Evolutionary conservation across 2,797 vertebrate genomes (phyloP).

Genomic region (Cygnus olor): DNA sequence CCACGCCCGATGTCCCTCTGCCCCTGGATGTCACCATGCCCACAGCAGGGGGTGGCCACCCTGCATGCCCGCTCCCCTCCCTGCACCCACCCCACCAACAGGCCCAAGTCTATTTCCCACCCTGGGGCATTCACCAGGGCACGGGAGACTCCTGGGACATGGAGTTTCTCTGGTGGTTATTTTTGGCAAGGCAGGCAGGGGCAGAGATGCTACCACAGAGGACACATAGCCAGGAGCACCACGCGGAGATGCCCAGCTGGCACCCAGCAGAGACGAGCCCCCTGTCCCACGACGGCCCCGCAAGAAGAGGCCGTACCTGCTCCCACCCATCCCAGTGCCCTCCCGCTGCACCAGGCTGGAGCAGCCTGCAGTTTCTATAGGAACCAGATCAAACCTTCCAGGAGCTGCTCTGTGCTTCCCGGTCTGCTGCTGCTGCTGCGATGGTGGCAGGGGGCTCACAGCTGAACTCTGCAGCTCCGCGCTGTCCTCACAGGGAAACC

Average conservation of each 20-base stretch:
- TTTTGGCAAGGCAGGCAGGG: not conserved
- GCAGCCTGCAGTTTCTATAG: conserved; percentile 35
- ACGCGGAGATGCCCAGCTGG: too few relatives aligned
- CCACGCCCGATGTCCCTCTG: not conserved
- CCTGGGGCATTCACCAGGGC: rapidly evolving
- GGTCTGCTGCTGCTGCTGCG: not conserved
- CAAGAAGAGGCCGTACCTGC: rapidly evolving
- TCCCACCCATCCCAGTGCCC: not conserved
- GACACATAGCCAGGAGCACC: rapidly evolving
- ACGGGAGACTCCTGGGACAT: not conserved
- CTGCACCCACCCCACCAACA: too few relatives aligned
- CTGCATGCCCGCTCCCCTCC: not conserved
- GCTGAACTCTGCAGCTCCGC: not conserved
- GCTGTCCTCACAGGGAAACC: not conserved
- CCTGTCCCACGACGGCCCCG: not conserved
- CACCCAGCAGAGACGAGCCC: rapidly evolving
- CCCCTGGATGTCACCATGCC: not conserved
- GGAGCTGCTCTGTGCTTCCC: not conserved
- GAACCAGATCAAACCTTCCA: conserved; percentile 35
- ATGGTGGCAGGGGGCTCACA: not conserved
- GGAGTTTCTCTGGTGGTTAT: not conserved
- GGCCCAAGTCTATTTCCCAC: not conserved
- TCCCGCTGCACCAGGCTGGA: not conserved
- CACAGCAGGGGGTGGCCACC: not conserved
- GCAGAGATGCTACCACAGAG: rapidly evolving